Evolutionary conservation across 2,888 invertebrate species (phyloP), one percentile per base, ranked within the genome.

Genomic region (Sminthurides aquaticus): DNA sequence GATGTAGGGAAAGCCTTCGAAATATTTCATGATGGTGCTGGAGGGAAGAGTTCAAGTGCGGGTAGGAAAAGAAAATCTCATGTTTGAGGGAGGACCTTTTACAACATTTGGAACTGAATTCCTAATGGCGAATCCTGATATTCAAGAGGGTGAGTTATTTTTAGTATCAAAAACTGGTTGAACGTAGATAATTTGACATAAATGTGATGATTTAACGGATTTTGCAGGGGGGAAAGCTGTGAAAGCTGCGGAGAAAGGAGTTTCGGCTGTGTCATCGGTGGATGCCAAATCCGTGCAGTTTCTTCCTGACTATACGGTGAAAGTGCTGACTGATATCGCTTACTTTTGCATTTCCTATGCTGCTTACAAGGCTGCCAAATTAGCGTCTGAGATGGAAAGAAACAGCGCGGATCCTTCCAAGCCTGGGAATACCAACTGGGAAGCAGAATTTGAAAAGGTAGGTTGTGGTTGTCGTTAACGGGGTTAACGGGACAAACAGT

Each of bases 71-170:
- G 96, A 97, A 80, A 89, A 88, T 78, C 84, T 98, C 76, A 85
- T 89, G 65, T 98, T 97, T 79, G 95, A 96, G 77, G 91, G 91
- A 66, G 98, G 98, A 0, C 94, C 98, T 24, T 99, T 99, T 82
- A 91, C 93, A 0, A 93, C 89, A 80, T 99, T 97, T 79, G 92
- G 92, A 1, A 86, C 88, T 24, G 91, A 94, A 79, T 73, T 71
- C 34, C 52, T 73, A 2, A 22, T 20, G 20, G 22, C 18, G 8
- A 20, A 52, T 5, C 52, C n/a, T n/a, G n/a, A 52, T 20, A 22
- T 5, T 8, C 20, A 52, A 18, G 22, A 22, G 5, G 52, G 52
- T 34, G n/a, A n/a, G n/a, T n/a, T n/a, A n/a, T n/a, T n/a, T n/a
- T n/a, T n/a, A 34, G 43, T 15, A 5, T 34, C 43, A 34, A 34